These are phyloP conservation scores for Drosophila triauraria DNA, from an alignment of 1,140 invertebrate genomes.

Conservation along the genomic window DNA sequence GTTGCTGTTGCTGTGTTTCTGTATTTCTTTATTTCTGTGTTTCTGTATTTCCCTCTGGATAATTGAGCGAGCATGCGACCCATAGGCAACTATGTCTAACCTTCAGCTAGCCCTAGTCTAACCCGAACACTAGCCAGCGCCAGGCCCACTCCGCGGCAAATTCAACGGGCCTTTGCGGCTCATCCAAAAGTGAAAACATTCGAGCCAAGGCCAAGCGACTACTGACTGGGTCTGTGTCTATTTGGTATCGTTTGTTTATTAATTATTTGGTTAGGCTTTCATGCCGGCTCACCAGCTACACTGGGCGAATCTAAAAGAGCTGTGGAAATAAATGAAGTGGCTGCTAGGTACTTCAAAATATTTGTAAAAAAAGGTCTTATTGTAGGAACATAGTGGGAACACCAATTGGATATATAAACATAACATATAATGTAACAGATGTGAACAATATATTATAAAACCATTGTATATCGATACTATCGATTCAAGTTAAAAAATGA, in stretches of 20 bases:
- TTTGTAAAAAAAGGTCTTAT: no score
- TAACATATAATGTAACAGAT: no score
- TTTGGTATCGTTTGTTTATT: constrained; percentile 63
- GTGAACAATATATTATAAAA: no score
- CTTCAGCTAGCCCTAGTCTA: constrained; percentile 23
- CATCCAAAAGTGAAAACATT: constrained; percentile 58
- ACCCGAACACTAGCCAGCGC: background rate
- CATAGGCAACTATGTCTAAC: constrained; percentile 23
- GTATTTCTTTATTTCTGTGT: constrained; percentile 4
- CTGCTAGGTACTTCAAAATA: no score
- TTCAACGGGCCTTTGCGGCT: constrained; percentile 12
- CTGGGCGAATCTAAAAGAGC: background rate
- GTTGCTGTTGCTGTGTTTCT: constrained; percentile 2
- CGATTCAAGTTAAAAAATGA: no score
- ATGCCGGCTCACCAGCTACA: constrained; percentile 1
- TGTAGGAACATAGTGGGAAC: no score
- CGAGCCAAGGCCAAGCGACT: constrained; percentile 63
- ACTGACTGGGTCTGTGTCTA: constrained; percentile 24
- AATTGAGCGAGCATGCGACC: constrained; percentile 69
- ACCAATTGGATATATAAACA: no score
- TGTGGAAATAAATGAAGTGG: background rate
- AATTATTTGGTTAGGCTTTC: constrained; percentile 73
- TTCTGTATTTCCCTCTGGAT: constrained; percentile 43
- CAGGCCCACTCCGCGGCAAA: background rate
- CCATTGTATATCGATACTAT: no score